Conservation (phyloP, 2,888 invertebrate species). For the Brachypalpus laphriformis region DNA sequence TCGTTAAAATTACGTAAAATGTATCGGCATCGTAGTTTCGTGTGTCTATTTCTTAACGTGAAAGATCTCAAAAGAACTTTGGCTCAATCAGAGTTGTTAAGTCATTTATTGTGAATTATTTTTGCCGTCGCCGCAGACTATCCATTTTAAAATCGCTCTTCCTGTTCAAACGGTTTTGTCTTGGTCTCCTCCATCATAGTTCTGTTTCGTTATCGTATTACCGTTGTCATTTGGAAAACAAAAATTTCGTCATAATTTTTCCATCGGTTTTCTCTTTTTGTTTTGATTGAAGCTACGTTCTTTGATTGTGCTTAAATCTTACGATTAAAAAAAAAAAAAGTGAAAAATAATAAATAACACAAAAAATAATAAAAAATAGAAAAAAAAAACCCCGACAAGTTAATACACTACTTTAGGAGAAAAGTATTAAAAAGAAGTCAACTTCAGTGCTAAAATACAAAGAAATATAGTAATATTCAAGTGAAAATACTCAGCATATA, state of each 20-base stretch:
- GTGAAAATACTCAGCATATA: slow-evolving; percentile 35
- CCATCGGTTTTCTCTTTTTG: not conserved
- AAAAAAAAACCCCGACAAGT: slow-evolving; percentile 3
- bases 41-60: slow-evolving; percentile 77
- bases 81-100: slow-evolving; percentile 44
- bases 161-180: slow-evolving; percentile 39
- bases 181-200: not conserved
- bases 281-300: slow-evolving; percentile 8
- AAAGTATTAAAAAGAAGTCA: slow-evolving; percentile 46
- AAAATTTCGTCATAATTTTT: not conserved
- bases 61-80: slow-evolving; percentile 77
- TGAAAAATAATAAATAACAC: not conserved
- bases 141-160: slow-evolving; percentile 35
- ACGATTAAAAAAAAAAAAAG: not conserved
- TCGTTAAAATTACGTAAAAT: slow-evolving; percentile 74
- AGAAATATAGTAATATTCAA: slow-evolving; percentile 25
- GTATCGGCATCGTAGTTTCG: slow-evolving; percentile 76
- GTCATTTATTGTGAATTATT: slow-evolving; percentile 51
- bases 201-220: not conserved
- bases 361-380: not conserved
- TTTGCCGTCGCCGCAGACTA: not conserved
- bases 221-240: not conserved
- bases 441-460: slow-evolving; percentile 50
- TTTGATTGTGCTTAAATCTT: slow-evolving; percentile 7
- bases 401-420: slow-evolving; percentile 46